These are phyloP conservation scores for Rutilus rutilus DNA, from an alignment of 2,113 vertebrate species.

Conservation along the genomic window DNA sequence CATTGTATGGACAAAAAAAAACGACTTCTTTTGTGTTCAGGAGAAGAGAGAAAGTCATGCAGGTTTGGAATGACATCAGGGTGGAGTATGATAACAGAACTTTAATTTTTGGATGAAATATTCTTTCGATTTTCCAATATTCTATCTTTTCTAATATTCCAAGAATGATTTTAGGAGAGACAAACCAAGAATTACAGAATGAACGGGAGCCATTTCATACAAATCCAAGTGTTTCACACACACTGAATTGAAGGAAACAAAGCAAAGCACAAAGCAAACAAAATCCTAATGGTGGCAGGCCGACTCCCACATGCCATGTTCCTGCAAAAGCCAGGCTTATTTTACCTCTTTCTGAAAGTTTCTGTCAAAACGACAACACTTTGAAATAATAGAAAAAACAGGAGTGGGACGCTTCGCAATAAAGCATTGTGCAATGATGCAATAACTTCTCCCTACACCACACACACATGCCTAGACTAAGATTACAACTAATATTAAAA, in stretches of 20 bases:
- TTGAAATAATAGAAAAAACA: neutral
- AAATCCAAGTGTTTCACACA: neutral
- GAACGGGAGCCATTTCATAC: neutral
- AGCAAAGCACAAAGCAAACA: neutral
- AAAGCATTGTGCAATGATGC: neutral
- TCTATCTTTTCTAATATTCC: no score
- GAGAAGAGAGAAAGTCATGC: neutral
- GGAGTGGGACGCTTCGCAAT: neutral
- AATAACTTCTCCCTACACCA: neutral
- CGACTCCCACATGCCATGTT: neutral
- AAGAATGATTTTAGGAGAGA: neutral
- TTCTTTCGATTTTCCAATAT: neutral
- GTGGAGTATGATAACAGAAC: neutral
- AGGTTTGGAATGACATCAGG: neutral
- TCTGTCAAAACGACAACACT: neutral
- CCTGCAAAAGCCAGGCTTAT: neutral
- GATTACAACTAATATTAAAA: neutral
- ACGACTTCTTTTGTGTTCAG: neutral
- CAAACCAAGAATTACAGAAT: slow-evolving; percentile 3
- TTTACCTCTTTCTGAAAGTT: neutral
- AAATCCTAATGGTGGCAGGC: neutral
- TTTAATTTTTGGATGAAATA: neutral
- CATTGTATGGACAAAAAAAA: neutral
- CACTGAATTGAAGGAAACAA: neutral
- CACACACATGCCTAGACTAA: neutral